Base-by-base conservation (phyloP, 2,113 vertebrate genomes). In the Anolis carolinensis region DNA sequence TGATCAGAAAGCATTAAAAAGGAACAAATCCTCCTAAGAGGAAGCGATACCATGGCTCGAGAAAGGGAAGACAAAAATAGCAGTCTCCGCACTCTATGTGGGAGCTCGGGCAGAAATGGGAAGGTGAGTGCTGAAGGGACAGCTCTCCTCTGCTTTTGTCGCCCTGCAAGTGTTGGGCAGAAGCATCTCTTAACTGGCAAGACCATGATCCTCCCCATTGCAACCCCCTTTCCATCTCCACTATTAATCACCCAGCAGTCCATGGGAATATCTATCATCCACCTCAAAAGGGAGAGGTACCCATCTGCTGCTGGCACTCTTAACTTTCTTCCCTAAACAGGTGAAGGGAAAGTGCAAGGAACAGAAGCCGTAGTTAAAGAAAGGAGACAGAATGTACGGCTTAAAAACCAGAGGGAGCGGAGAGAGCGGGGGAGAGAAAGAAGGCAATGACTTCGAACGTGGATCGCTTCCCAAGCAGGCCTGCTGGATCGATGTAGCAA, bases 401-500 rank as follows among this genome's bases (percentile, higher is more conserved):
- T 16, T 89, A 87, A 85, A 88, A 94, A 87, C 90, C 87, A 91
- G 92, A 89, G 92, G 32, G 72, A 83, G 30, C 7, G 23, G 65
- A 11, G 65, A 25, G 48, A 84, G 73, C 89, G 79, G 52, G 48
- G 87, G 90, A 90, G 81, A 88, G 75, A 88, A 86, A 88, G 84
- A 92, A 92, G 95, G 95, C 39, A 85, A 81, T 82, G 94, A 86
- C 88, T 91, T 0, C 70, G 90, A 79, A 82, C 95, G 95, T 93
- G 95, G 7, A 23, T 89, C 83, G 96, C 95, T 96, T 96, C 93
- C 83, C 95, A 96, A 97, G 86, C 83, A 95, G 87, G 87, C 91
- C 89, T 80, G 23, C 79, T n/a, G 88, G 90, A 92, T 92, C 89
- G 88, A 79, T 75, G 93, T 81, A 91, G 88, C 71, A 86, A 92